Evolutionary conservation across 2,888 invertebrate species (phyloP), one percentile per base, ranked within the genome.

Genomic region (Drosophila cracens): DNA sequence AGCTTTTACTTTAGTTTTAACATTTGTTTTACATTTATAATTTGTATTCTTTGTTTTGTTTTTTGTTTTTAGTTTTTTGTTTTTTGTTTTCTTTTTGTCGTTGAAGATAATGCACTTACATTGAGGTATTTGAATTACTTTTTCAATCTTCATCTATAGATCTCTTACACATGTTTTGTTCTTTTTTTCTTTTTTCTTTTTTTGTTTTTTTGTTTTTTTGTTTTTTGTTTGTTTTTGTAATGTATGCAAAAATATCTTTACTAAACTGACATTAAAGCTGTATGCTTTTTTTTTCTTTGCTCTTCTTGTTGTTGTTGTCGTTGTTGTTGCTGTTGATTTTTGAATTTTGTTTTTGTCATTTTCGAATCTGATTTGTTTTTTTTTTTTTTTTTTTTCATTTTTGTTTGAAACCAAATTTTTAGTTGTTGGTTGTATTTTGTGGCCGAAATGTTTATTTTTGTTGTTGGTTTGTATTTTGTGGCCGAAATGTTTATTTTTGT

Each of bases 121-220:
- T 85, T 85, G 85, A 85, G 85, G 87, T 87, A 89, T 90, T 90
- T 90, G 68, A 90, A 87, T 90, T 90, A 87, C 87, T 90, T 90
- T 78, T 90, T 90, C 85, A 89, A 89, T 90, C 87, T 89, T 90
- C 87, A 76, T 83, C 71, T 71, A 70, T 54, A 67, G 66, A 75
- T 76, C 46, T 70, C 59, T 76, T 80, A 60, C 70, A 62, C 75
- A 56, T 67, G 40, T 58, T 78, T 64, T 31, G 43, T 70, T 51
- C 27, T 36, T 27, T 43, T 29, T 40, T 60, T 40, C 0, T 18
- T 57, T 34, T 46, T 43, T 71, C 61, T 27, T 56, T 51, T 51
- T 31, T 31, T 31, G 31, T 31, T 31, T 31, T 29, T 48, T 64
- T 25, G 8, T 31, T 31, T 29, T 48, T 64, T 25, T 16, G 2